Base-by-base conservation (phyloP, 2,888 invertebrate species). In the Listrodromus nycthemerus region DNA sequence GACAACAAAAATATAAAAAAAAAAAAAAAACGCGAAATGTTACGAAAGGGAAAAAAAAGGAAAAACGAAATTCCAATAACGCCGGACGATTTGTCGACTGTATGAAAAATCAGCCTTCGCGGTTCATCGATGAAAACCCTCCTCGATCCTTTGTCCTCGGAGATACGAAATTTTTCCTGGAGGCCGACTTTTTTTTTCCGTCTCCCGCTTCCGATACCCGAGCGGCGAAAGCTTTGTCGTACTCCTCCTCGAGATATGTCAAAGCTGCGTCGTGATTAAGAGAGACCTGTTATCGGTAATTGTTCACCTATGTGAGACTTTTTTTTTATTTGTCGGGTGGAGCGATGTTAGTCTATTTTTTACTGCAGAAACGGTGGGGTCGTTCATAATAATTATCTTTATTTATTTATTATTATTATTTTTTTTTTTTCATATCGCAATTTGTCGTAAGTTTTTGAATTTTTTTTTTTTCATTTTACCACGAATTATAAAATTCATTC, bases 101-200 rank as follows among this genome's bases (percentile, higher is more conserved):
- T 55, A 79, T 79, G 82, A 82, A 82, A 84, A 81, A 84, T 81
- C 81, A 84, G 82, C 71, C 79, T 79, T 67, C 70, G 75, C 65
- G 78, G 41, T 63, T 75, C 66, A 75, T 82, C 71, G 66, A 79
- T 73, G 82, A 71, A 41, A 65, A 48, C 79, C 52, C 24, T 52
- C 79, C 78, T 71, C 52, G n/a, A 71, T 75, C 70, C 82, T 75
- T 79, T 79, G 75, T 71, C 48, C 45, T 10, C 16, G 41, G 65
- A 65, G 52, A 63, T 30, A 67, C 61, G 30, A 73, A 76, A 73
- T 80, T 76, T 65, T 69, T 67, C 73, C 83, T 41, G 50, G 74
- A 70, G 78, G 69, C 45, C 65, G 52, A 41, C 41, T 50, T 10
- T 63, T 63, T 73, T 30, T 67, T 37, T 24, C 33, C 70, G 55